Evolutionary conservation across 1,140 invertebrate species (phyloP), one percentile per base, ranked within the genome.

Genomic region (Hylaeus anthracinus): DNA sequence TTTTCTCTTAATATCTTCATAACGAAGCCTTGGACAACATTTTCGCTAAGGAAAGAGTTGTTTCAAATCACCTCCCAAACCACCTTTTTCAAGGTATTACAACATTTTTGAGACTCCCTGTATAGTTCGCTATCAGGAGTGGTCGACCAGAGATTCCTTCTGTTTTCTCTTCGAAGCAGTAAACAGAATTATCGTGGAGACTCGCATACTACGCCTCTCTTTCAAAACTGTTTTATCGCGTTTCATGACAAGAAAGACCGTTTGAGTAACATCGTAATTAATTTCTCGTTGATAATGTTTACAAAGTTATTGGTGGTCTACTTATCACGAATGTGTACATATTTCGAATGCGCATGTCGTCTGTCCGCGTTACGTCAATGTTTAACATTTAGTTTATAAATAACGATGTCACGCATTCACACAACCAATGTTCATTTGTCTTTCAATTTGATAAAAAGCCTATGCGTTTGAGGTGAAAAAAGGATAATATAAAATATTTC

Each of bases 161-260:
- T n/a, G 41, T 37, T 74, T 64, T 64, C 61, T 55, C 72, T 26
- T 10, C 37, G 6, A 10, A 53, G 6, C 43, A 9, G 60, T 61
- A 82, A 78, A 78, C 78, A 86, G 64, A 69, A 65, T 85, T 86
- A 86, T 86, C 83, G 45, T n/a, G 15, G n/a, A 78, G 41, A 56
- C 41, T 64, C 63, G 63, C 60, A 86, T 79, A 86, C 79, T 41
- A n/a, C 1, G 65, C 60, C 79, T 85, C 70, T 73, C 56, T 71
- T 15, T 70, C 37, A 15, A 45, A n/a, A 15, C 43, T 10, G 12
- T n/a, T 6, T 84, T 86, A 86, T 86, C 84, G n/a, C 39, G 14
- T 3, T 65, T 65, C 39, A 12, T 26, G 61, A 71, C 70, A 5
- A 26, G 14, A 45, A 58, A n/a, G n/a, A 73, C 48, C 5, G 5